Conservation (phyloP, 2,113 vertebrate genomes). For the Hemichromis elongatus region DNA sequence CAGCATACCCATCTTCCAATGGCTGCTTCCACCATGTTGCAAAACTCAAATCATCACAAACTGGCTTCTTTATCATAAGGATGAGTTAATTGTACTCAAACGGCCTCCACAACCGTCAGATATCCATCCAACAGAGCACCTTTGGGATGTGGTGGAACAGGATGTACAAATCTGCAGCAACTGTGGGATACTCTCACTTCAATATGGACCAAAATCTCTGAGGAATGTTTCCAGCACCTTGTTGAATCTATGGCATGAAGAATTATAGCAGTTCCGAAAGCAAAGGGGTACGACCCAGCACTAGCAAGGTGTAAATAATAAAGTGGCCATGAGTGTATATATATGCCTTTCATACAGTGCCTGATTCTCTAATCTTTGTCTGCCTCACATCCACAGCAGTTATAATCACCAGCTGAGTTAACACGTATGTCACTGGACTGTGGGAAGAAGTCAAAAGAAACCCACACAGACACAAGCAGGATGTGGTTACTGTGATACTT, state of each 20-base stretch:
- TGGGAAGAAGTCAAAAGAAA: neutral
- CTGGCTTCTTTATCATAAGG: neutral
- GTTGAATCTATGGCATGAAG: neutral
- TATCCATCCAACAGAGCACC: neutral
- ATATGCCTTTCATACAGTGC: neutral
- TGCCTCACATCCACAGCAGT: fast-evolving
- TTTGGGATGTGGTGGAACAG: neutral
- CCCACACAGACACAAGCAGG: neutral
- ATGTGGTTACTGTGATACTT: neutral
- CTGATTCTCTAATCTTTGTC: neutral
- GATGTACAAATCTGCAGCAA: neutral
- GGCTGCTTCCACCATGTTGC: neutral
- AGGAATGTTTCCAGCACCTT: neutral
- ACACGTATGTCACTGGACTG: neutral
- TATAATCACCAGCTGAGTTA: neutral
- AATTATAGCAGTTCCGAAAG: neutral
- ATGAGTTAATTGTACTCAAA: neutral
- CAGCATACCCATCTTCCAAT: too few relatives aligned
- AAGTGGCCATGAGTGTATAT: neutral
- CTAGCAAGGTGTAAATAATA: neutral
- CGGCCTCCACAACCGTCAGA: neutral
- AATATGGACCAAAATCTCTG: too few relatives aligned
- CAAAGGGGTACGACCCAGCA: neutral
- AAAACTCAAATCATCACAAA: neutral
- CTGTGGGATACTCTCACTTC: neutral